Evolutionary conservation across 2,797 vertebrate genomes (phyloP).

Genomic region (Brachymystax lenok): DNA sequence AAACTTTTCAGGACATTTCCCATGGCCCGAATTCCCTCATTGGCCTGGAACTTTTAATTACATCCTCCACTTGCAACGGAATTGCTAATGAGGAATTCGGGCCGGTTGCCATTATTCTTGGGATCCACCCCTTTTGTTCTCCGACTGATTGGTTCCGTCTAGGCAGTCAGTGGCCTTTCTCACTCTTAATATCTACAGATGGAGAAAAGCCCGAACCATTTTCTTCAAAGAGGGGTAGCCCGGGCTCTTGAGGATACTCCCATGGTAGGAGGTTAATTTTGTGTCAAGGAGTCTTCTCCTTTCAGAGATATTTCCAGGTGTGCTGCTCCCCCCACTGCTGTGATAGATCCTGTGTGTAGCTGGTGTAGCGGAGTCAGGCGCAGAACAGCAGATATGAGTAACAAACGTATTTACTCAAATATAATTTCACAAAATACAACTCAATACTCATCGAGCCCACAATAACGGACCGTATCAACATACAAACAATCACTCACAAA

Average conservation of each 20-base stretch:
- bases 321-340: not conserved
- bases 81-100: constrained; percentile 64
- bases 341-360: too few species aligned
- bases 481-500: too few species aligned
- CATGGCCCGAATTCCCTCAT: constrained; percentile 42
- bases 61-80: constrained; percentile 52
- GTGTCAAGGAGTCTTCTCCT: constrained; percentile 39
- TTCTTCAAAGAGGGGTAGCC: constrained; percentile 32
- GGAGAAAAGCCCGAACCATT: constrained; percentile 13
- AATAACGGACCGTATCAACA: too few species aligned
- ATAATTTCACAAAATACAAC: too few species aligned
- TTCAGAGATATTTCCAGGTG: constrained; percentile 24
- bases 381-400: too few species aligned
- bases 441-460: too few species aligned
- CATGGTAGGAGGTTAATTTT: constrained; percentile 37
- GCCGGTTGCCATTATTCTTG: constrained; percentile 41
- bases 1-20: constrained; percentile 52
- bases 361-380: too few species aligned
- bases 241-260: constrained; percentile 16
- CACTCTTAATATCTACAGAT: constrained; percentile 25
- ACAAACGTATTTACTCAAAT: too few species aligned
- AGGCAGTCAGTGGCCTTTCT: constrained; percentile 23
- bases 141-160: constrained; percentile 30
- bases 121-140: constrained; percentile 32
- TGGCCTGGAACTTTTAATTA: constrained; percentile 68